Base-by-base conservation (phyloP, 2,113 vertebrate genomes). In the Tursiops truncatus region DNA sequence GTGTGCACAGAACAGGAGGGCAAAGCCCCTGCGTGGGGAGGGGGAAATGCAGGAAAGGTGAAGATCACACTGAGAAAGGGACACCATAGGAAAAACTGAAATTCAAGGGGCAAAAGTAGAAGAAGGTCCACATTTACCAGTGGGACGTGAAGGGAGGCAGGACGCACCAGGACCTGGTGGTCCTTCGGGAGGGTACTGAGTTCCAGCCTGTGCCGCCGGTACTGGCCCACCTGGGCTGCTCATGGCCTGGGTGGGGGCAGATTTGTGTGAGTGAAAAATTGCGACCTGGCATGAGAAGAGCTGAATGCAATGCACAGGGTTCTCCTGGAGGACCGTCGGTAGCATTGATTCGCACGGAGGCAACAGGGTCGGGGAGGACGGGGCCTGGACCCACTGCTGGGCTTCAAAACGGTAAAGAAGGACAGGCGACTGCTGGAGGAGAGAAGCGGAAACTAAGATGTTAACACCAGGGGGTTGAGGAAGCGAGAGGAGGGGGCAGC, bases 291-390 rank as follows among this genome's bases (percentile, higher is more conserved):
- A 0, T 2, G 7, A n/a, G 50, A 31, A 44, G 73, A 36, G 60
- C 36, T 3, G 44, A 20, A 2, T 1, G 25, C 21, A 2, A 5
- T 0, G 23, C 5, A 6, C 18, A 13, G 5, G 1, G 4, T 7
- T 6, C 15, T 58, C 25, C 36, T 0, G 10, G 17, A 50, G 58
- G 47, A 7, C 38, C 0, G 8, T 1, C 0, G 5, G 60, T 25
- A 7, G 33, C 50, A 20, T 8, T 1, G 21, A n/a, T 5, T 28
- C 50, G 2, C 36, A 2, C 0, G 1, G 3, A 56, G 41, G 31
- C 33, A 6, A 1, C 26, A 7, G 17, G 5, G 3, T 0, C 4
- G 1, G 28, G 70, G 26, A 9, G 23, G 33, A 2, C 65, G 56
- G 6, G 14, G 12, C 70, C 41, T 10, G 58, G 77, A 18, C 4